These are phyloP conservation scores for Chironomus tepperi DNA, from an alignment of 1,140 invertebrate species.

Conservation along the genomic window DNA sequence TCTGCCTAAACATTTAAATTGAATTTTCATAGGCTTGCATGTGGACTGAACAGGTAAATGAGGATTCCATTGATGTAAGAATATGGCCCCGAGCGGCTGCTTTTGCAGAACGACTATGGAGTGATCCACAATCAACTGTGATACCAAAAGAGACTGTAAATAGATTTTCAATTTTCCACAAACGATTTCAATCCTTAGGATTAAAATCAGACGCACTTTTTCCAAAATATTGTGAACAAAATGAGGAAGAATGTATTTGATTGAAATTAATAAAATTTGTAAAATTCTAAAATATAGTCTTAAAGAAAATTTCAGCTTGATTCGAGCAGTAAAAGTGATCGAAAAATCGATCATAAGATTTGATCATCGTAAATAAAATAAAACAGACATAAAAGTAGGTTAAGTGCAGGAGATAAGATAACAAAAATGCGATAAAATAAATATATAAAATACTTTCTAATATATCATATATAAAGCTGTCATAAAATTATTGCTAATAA, in stretches of 20 bases:
- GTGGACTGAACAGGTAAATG: slow-evolving; percentile 60
- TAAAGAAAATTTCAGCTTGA: too few relatives aligned
- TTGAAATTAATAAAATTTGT: neutral
- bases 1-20: too few relatives aligned
- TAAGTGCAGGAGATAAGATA: too few relatives aligned
- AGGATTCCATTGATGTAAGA: slow-evolving; percentile 52
- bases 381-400: too few relatives aligned
- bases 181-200: neutral
- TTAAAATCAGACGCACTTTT: neutral
- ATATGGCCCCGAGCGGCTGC: slow-evolving; percentile 62
- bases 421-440: too few relatives aligned
- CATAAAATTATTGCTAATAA: too few relatives aligned
- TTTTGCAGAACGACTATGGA: slow-evolving; percentile 54
- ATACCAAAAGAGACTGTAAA: neutral
- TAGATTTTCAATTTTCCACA: neutral
- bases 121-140: slow-evolving; percentile 34
- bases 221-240: slow-evolving; percentile 1
- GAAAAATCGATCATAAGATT: too few relatives aligned
- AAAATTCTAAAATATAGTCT: too few relatives aligned
- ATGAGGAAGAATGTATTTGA: neutral
- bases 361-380: too few relatives aligned
- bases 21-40: slow-evolving; percentile 44
- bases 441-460: too few relatives aligned
- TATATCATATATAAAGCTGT: too few relatives aligned
- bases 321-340: too few relatives aligned